Evolutionary conservation across 2,113 vertebrate genomes (phyloP).

Genomic region (human (Homo sapiens)): GRCh38 chr1:25675501-25676000

Average conservation of each 20-base stretch:
- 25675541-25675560: too few species aligned
- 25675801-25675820: neutral
- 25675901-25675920: neutral
- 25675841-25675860: neutral
- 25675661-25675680: too few species aligned
- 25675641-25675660: too few species aligned
- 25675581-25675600: too few species aligned
- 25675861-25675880: conserved; percentile 22
- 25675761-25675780: neutral
- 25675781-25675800: neutral
- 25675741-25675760: neutral
- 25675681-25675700: too few species aligned
- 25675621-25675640: too few species aligned
- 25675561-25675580: too few species aligned
- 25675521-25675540: too few species aligned
- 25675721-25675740: too few species aligned
- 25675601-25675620: too few species aligned
- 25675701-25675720: too few species aligned
- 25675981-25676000: neutral
- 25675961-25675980: neutral
- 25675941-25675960: neutral
- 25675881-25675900: neutral
- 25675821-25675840: neutral
- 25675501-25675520: too few species aligned
- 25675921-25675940: neutral